Evolutionary conservation across 2,797 vertebrate genomes (phyloP).

Genomic region (Dallia pectoralis): DNA sequence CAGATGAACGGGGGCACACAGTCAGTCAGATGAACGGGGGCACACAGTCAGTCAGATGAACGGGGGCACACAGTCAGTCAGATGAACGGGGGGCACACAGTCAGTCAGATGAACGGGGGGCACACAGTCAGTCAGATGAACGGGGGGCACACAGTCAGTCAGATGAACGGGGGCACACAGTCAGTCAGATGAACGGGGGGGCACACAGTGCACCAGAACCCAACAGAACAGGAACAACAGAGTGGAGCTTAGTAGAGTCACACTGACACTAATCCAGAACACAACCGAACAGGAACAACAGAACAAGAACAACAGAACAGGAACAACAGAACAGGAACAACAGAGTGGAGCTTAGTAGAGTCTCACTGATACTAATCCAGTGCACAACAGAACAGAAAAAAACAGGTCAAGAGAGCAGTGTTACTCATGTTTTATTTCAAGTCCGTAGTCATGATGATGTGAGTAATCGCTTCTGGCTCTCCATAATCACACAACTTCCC

Average conservation of each 20-base stretch:
- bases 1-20: too few species aligned
- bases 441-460: slow-evolving; percentile 1
- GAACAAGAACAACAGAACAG: not conserved
- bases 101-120: too few species aligned
- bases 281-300: not conserved
- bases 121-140: too few species aligned
- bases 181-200: too few species aligned
- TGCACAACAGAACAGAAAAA: not conserved
- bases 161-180: too few species aligned
- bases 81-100: too few species aligned
- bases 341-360: not conserved
- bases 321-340: slow-evolving; percentile 7
- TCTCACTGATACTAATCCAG: not conserved
- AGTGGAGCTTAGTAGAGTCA: not conserved
- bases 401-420: not conserved
- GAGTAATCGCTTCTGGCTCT: slow-evolving; percentile 1
- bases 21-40: too few species aligned
- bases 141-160: too few species aligned
- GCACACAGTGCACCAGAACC: too few species aligned
- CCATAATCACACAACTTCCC: slow-evolving; percentile 9
- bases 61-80: too few species aligned
- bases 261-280: not conserved
- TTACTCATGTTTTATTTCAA: not conserved
- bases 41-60: too few species aligned
- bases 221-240: slow-evolving; percentile 1